These are phyloP conservation scores for Hyperopisus bebe DNA, from an alignment of 2,113 vertebrate species.

Conservation along the genomic window DNA sequence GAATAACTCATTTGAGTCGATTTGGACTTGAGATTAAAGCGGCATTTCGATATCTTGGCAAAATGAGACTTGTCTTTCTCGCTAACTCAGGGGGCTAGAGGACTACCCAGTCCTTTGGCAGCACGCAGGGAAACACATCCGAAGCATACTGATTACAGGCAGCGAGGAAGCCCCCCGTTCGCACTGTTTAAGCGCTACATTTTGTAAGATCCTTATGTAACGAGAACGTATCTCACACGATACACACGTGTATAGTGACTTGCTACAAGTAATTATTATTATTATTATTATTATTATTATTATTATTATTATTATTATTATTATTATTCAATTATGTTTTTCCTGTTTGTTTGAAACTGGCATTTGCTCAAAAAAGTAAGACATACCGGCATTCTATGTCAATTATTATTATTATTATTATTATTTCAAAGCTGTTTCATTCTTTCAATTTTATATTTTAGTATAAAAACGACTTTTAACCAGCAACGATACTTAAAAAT, in stretches of 20 bases:
- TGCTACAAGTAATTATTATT: neutral
- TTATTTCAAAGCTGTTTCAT: neutral
- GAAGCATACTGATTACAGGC: constrained; percentile 9
- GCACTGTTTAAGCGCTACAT: neutral
- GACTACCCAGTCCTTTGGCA: neutral
- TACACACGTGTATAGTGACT: neutral
- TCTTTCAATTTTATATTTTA: neutral
- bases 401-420: neutral
- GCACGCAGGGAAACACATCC: neutral
- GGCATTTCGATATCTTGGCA: neutral
- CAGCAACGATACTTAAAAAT: neutral
- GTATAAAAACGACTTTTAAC: neutral
- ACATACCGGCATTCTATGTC: neutral
- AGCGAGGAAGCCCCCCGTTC: neutral
- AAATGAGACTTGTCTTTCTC: neutral
- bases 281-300: neutral
- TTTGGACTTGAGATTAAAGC: neutral
- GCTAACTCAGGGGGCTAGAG: neutral
- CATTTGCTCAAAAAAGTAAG: neutral
- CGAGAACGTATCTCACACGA: neutral
- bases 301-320: neutral
- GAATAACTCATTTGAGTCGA: neutral
- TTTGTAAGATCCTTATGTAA: neutral
- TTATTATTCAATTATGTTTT: neutral
- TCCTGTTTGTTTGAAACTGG: neutral